A percentile compares a stretch with the other conserved stretches of the same genome.
These are phyloP conservation scores for Loris lydekkerianus DNA, from an alignment of 2,797 vertebrate genomes.

Conservation along the genomic window DNA sequence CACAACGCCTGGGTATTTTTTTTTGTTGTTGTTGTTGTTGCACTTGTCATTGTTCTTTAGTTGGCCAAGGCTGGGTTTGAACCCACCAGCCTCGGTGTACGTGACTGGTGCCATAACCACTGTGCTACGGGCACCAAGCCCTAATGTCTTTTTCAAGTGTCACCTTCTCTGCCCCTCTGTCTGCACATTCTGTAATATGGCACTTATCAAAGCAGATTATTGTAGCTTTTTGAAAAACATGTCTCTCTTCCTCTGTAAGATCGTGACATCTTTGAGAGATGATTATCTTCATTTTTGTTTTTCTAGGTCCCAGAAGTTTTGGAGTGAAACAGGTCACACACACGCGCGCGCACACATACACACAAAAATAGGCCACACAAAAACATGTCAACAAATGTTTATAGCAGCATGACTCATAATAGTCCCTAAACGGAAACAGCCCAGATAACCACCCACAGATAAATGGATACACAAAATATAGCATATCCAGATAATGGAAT, in stretches of 20 bases:
- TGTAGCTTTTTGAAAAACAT: slow-evolving; percentile 28
- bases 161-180: not conserved
- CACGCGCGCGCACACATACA: not conserved
- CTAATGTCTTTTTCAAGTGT: slow-evolving; percentile 10
- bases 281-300: slow-evolving; percentile 29
- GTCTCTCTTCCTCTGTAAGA: not conserved
- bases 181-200: not conserved
- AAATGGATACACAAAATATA: slow-evolving; percentile 19
- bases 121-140: not conserved
- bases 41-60: no score
- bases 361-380: not conserved
- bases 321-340: not conserved
- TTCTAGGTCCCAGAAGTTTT: not conserved
- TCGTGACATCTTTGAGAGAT: slow-evolving; percentile 21
- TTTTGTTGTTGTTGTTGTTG: no score
- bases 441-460: not conserved
- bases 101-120: no score
- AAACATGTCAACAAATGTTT: not conserved
- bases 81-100: no score
- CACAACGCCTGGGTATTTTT: no score
- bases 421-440: not conserved
- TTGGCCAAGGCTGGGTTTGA: no score
- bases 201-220: slow-evolving; percentile 45
- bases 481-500: not conserved
- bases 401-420: not conserved